These are phyloP conservation scores for Scotopteryx bipunctaria DNA, from an alignment of 2,888 invertebrate genomes.

Conservation along the genomic window DNA sequence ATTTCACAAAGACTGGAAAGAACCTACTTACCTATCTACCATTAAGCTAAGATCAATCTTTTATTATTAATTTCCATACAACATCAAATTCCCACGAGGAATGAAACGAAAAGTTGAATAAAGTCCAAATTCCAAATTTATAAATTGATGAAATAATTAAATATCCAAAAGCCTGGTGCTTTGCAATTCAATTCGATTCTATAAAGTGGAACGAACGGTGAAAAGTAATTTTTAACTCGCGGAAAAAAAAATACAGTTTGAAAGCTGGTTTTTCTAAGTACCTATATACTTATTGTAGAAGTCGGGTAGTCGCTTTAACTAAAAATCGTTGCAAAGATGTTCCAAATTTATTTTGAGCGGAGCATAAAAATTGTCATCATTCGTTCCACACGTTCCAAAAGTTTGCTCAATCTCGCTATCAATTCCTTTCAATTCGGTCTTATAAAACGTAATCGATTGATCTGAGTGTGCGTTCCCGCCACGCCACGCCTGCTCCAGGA, in stretches of 20 bases:
- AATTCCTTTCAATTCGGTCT: constrained; percentile 56
- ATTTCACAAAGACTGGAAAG: constrained; percentile 62
- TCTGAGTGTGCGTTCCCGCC: constrained; percentile 80
- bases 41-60: constrained; percentile 75
- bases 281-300: no score
- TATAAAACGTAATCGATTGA: constrained; percentile 81
- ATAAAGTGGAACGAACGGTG: constrained; percentile 46
- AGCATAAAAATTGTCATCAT: constrained; percentile 27
- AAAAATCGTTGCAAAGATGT: not conserved
- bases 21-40: constrained; percentile 59
- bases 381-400: constrained; percentile 34
- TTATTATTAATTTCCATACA: constrained; percentile 61
- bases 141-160: constrained; percentile 34
- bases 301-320: no score
- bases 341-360: constrained; percentile 18
- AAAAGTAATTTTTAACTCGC: constrained; percentile 16
- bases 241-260: not conserved
- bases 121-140: constrained; percentile 56
- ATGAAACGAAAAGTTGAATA: constrained; percentile 79
- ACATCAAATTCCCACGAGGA: constrained; percentile 79
- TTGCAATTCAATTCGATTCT: constrained; percentile 55
- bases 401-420: constrained; percentile 54
- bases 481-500: constrained; percentile 86
- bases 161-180: constrained; percentile 82
- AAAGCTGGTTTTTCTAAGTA: not conserved